Evolutionary conservation across 2,888 invertebrate genomes (phyloP).

Genomic region (Cosmorhoe ocellata): DNA sequence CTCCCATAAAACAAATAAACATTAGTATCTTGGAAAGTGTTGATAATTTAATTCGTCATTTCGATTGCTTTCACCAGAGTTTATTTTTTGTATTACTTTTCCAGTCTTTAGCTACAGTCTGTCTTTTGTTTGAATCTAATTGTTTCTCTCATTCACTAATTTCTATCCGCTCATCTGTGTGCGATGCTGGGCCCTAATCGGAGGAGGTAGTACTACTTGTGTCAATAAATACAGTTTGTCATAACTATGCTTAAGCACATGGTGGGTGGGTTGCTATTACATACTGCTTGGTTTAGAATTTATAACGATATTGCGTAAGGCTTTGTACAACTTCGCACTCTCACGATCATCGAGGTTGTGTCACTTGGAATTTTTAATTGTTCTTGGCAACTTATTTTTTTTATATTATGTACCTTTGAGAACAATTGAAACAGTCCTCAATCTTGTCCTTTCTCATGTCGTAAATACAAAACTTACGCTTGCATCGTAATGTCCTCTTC

Average conservation of each 20-base stretch:
- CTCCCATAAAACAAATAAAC: constrained; percentile 37
- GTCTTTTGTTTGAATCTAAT: no score
- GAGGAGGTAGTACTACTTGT: no score
- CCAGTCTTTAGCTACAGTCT: constrained; percentile 44
- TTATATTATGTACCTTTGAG: constrained; percentile 36
- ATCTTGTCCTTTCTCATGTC: background rate
- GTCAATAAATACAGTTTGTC: no score
- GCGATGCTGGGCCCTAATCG: no score
- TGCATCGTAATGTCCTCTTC: no score
- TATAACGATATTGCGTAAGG: constrained; percentile 32
- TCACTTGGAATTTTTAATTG: constrained; percentile 49
- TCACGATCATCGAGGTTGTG: constrained; percentile 58
- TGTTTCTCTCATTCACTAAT: no score
- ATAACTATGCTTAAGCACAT: background rate
- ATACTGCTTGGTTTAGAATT: constrained; percentile 12
- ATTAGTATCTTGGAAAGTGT: constrained; percentile 61
- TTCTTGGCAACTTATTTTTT: constrained; percentile 39
- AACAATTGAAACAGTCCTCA: constrained; percentile 31
- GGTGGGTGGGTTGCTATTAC: background rate
- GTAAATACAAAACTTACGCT: no score
- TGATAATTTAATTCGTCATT: constrained; percentile 52
- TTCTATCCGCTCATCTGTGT: no score
- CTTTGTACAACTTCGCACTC: constrained; percentile 40
- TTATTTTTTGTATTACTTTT: constrained; percentile 51
- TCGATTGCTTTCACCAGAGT: constrained; percentile 60